phyloP scores from a whole-genome alignment of 2,113 vertebrate species.

The Pandion haliaetus region DNA sequence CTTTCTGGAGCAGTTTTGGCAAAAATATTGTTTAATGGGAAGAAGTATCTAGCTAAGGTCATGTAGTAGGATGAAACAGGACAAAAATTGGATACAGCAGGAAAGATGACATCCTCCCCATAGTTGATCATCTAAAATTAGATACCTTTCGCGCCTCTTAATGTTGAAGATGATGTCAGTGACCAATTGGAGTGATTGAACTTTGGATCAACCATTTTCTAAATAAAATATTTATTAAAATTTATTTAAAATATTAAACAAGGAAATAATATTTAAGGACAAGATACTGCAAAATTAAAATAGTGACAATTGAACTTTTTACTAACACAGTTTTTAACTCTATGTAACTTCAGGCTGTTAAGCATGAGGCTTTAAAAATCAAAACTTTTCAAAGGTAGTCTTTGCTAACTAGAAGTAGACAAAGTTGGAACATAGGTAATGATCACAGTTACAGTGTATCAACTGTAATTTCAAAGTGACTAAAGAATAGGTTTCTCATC shows the following conservation, averaged over 20 bases:
- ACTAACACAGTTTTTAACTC: neutral
- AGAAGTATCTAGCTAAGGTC: neutral
- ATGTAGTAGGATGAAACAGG: neutral
- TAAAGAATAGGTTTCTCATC: neutral
- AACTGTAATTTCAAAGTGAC: neutral
- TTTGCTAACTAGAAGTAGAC: neutral
- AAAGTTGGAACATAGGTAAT: neutral
- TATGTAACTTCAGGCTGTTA: neutral
- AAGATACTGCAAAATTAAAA: neutral
- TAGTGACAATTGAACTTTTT: neutral
- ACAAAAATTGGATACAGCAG: neutral
- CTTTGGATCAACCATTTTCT: neutral
- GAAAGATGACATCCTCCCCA: neutral
- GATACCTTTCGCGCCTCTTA: neutral
- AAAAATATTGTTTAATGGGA: neutral
- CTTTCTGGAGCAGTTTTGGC: neutral
- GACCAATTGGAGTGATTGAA: neutral
- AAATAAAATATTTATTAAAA: neutral
- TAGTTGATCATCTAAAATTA: neutral
- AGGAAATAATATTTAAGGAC: neutral
- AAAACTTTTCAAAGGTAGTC: neutral
- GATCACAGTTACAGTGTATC: neutral
- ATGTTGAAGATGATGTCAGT: neutral
- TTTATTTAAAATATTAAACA: neutral
- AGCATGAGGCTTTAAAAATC: neutral